Base-by-base conservation (phyloP, 2,888 invertebrate genomes). In the Podabrus alpinus region DNA sequence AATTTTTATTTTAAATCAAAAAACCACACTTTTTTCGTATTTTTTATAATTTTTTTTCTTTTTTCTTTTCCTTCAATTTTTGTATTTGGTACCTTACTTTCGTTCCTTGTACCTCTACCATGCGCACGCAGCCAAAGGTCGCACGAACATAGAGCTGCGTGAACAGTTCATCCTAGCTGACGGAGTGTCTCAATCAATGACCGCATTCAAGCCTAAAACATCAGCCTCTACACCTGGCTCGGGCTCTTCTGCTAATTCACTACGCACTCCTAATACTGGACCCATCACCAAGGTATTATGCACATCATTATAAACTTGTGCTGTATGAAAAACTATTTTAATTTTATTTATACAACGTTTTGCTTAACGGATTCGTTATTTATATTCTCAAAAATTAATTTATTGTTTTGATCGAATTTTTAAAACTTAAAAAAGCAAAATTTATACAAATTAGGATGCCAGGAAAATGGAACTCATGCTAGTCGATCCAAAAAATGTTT, bases 131-230 rank as follows among this genome's bases (percentile, higher is more conserved):
- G 98, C 98, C 91, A 98, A 98, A 92, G 99, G 99, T 91, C 95
- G 99, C 90, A 98, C 98, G 89, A 99, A 99, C 93, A 96, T 98
- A 91, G 98, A 99, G 92, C 94, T 99, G 87, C 94, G 99, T 87
- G 99, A 99, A 90, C 97, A 98, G 91, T 99, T 99, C 92, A 97
- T 98, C 89, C 92, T 99, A 91, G 98, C 99, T 85, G 96, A 97
- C 88, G 98, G 99, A 87, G 97, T 97, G 83, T 96, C 97, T 88
- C 99, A 99, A 92, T 96, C 96, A 88, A 98, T 99, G 98, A 95
- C 97, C 86, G 96, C 97, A 86, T 99, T 99, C 93, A 95, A 95
- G 90, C 94, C 98, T 87, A 97, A 97, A 90, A 94, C 95, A 87
- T 94, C 95, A 87, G 93, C 94, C 87, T 94, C 94, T 88, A 91